These are phyloP conservation scores for Andrena camellia DNA, from an alignment of 2,888 invertebrate species.

Conservation along the genomic window DNA sequence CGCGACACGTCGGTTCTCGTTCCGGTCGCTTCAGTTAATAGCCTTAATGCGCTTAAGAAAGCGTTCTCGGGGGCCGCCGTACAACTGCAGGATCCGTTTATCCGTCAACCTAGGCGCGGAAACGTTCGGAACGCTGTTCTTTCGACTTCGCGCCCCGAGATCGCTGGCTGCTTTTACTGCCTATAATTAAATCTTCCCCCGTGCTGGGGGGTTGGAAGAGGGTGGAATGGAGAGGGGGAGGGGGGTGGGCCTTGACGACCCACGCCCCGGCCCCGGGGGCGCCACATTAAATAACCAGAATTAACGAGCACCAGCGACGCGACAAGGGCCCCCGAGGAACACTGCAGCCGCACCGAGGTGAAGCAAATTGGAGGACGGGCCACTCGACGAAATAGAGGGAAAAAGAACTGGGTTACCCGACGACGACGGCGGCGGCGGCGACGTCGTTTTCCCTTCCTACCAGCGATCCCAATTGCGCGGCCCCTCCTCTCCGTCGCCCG, in stretches of 20 bases:
- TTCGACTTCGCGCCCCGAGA: background rate
- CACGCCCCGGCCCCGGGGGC: conserved; percentile 25
- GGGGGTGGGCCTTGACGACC: conserved; percentile 41
- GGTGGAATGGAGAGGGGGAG: background rate
- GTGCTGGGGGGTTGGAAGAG: too few relatives aligned
- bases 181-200: conserved; percentile 56
- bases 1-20: background rate
- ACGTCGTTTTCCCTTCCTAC: conserved; percentile 21
- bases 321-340: conserved; percentile 49
- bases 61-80: conserved; percentile 2
- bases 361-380: conserved; percentile 51
- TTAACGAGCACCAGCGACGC: conserved; percentile 59
- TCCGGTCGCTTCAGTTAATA: conserved; percentile 1
- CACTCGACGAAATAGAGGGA: conserved; percentile 36
- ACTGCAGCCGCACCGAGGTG: conserved; percentile 42
- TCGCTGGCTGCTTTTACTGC: background rate
- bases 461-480: conserved; percentile 1
- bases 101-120: background rate
- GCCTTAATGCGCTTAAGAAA: conserved; percentile 4
- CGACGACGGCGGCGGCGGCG: background rate
- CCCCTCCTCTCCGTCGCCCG: background rate
- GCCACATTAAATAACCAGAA: conserved; percentile 53
- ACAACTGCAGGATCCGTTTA: conserved; percentile 23
- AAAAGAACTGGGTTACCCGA: conserved; percentile 52
- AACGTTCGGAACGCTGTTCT: background rate